Evolutionary conservation across 2,888 invertebrate species (phyloP), one percentile per base, ranked within the genome.

Genomic region (Holacanthella duospinosa): DNA sequence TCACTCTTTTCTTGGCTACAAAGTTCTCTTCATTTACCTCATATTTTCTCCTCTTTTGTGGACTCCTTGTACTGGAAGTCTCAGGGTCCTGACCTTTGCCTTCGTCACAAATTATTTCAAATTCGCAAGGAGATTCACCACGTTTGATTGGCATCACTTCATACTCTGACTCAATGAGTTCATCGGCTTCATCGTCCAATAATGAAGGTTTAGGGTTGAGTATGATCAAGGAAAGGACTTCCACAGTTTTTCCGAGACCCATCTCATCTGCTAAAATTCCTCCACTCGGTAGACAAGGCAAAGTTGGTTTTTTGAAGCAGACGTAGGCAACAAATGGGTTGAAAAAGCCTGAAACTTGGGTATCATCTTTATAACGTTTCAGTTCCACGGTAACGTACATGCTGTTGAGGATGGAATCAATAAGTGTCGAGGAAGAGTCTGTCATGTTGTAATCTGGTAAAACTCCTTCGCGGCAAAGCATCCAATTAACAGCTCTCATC

Each of bases 191-290:
- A 29, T 59, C 55, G 4, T 63, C 61, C 55, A 55, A 60, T 65
- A 68, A 19, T 59, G 59, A 69, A 16, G 66, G 63, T 28, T 78
- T 72, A 2, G 77, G 80, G 75, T 87, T 80, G 1, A 80, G 75
- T 59, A 88, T 75, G 69, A 88, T 81, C 62, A 84, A 80, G 1
- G 85, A 83, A 43, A 89, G 74, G 16, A 88, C 82, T 77, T 89
- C 88, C 0, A 89, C 85, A 0, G 88, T 89, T 79, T 89, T 89
- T 0, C 89, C 89, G 27, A 89, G 77, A 0, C 89, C 88, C 88
- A 88, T 89, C 77, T 88, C 88, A 76, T 88, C 88, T 1, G 86
- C 87, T 56, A 89, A 77, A 66, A 89, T 86, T 1, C 88, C 88
- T 19, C 87, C 87, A 1, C 80, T 81, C 6, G 81, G 78, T 24